Conservation (phyloP, 2,797 vertebrate species). For the Steatocranus sp. region DNA sequence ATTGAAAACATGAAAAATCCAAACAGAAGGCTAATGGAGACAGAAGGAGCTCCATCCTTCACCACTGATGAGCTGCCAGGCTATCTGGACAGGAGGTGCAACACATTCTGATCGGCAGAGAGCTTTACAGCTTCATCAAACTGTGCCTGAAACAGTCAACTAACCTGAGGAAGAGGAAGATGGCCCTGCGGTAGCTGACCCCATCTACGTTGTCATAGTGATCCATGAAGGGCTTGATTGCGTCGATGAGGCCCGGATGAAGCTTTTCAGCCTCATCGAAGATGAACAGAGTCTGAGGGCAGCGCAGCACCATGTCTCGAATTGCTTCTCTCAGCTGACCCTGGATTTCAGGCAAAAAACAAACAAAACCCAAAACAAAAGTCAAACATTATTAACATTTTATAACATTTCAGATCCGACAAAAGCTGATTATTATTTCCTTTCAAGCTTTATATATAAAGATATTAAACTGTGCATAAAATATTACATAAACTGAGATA, state of each 20-base stretch:
- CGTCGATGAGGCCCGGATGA: conserved; percentile 85
- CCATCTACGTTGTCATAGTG: conserved; percentile 63
- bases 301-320: conserved; percentile 77
- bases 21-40: background rate
- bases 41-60: background rate
- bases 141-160: background rate
- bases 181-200: conserved; percentile 69
- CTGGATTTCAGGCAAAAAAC: conserved; percentile 56
- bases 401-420: background rate
- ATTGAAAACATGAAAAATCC: conserved; percentile 20
- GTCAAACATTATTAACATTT: background rate
- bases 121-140: background rate
- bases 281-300: conserved; percentile 87
- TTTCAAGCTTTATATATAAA: background rate
- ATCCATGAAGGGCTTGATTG: conserved; percentile 84
- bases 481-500: background rate
- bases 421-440: background rate
- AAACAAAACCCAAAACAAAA: background rate
- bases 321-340: conserved; percentile 82
- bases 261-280: conserved; percentile 97
- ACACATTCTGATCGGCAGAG: background rate
- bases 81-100: background rate
- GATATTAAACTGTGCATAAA: background rate
- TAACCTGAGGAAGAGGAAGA: conserved; percentile 96
- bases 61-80: background rate